These are phyloP conservation scores for Anoncus sp. DNA, from an alignment of 2,888 invertebrate species.

Conservation along the genomic window DNA sequence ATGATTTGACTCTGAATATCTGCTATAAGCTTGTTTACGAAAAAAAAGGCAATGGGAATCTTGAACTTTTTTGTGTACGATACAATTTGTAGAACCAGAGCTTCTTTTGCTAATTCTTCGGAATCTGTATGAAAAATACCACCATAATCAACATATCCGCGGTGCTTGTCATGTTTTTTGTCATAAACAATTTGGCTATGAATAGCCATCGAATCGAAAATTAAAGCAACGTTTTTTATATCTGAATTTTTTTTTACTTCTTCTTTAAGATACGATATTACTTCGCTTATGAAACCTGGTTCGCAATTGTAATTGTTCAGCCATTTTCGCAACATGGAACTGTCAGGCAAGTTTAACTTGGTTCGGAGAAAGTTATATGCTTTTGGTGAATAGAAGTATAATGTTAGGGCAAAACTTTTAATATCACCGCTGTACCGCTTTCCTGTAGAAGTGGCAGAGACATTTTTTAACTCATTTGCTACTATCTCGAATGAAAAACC, in stretches of 20 bases:
- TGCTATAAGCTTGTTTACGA: constrained; percentile 24
- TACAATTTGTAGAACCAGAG: constrained; percentile 26
- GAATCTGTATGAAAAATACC: constrained; percentile 20
- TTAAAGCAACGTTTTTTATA: constrained; percentile 35
- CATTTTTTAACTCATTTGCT: background rate
- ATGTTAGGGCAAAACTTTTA: constrained; percentile 2
- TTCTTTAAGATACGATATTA: background rate
- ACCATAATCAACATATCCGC: constrained; percentile 33
- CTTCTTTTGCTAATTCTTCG: constrained; percentile 30
- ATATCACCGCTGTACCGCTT: constrained; percentile 2
- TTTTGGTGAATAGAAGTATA: no score
- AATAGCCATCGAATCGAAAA: constrained; percentile 43
- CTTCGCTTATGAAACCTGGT: constrained; percentile 2
- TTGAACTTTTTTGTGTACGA: constrained; percentile 41
- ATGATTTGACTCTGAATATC: constrained; percentile 21
- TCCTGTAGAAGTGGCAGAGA: background rate
- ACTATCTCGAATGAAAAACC: background rate
- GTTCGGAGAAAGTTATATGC: background rate
- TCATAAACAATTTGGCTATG: constrained; percentile 38
- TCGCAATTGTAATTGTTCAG: background rate
- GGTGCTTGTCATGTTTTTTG: constrained; percentile 18
- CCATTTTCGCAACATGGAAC: constrained; percentile 5
- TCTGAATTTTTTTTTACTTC: background rate
- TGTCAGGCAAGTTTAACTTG: constrained; percentile 1
- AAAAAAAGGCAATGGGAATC: constrained; percentile 26